These are phyloP conservation scores for Pagetopsis macropterus DNA, from an alignment of 2,797 vertebrate genomes.

Conservation along the genomic window DNA sequence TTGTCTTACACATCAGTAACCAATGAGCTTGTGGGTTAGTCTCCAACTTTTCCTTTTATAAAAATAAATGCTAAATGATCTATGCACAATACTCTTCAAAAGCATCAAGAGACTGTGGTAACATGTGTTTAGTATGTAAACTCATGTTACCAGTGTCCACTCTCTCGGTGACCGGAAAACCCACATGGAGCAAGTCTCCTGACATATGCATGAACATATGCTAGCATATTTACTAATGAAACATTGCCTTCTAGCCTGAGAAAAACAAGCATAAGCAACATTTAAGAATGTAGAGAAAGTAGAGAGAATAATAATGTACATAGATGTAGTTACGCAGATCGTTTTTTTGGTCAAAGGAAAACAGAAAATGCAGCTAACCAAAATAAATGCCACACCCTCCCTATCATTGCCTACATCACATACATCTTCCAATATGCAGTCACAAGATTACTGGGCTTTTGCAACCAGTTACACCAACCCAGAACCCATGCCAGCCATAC, in stretches of 20 bases:
- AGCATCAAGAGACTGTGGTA: background rate
- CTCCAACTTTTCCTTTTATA: background rate
- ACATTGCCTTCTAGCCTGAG: background rate
- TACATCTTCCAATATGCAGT: constrained; percentile 30
- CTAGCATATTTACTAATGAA: constrained; percentile 1
- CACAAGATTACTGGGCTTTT: constrained; percentile 46
- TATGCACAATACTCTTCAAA: background rate
- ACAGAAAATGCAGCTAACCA: background rate
- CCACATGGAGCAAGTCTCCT: constrained; percentile 30
- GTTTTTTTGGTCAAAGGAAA: background rate
- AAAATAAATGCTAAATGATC: constrained; percentile 3
- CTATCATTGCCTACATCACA: constrained; percentile 18
- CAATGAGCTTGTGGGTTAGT: constrained; percentile 3
- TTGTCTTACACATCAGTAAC: background rate
- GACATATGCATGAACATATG: constrained; percentile 37
- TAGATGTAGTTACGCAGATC: background rate
- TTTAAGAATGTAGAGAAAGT: background rate
- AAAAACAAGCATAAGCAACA: background rate
- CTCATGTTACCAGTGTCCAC: background rate
- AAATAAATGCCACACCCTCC: constrained; percentile 27
- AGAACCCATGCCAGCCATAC: constrained; percentile 10
- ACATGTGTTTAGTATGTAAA: background rate
- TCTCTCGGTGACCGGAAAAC: constrained; percentile 26
- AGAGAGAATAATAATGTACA: too few relatives aligned
- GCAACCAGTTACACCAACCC: constrained; percentile 39